Percentiles rank a stretch among this genome's conserved stretches.
phyloP scores from a whole-genome alignment of 2,797 vertebrate genomes.

The Hemitrygon akajei region DNA sequence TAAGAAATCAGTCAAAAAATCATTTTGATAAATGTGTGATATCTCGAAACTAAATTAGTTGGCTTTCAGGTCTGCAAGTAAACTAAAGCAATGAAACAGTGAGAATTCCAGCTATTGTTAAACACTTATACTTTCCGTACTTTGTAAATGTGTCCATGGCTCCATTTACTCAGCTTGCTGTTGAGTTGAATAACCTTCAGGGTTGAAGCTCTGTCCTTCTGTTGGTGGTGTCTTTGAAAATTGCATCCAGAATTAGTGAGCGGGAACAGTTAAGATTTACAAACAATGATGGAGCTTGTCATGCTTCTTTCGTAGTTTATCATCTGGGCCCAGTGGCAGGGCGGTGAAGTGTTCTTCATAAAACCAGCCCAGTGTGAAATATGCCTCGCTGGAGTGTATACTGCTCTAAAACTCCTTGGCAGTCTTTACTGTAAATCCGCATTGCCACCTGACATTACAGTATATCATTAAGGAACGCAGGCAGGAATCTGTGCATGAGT shows the following conservation, averaged over 20 bases:
- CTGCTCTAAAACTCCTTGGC: slow-evolving; percentile 94
- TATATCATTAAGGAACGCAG: slow-evolving; percentile 83
- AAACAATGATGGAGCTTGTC: slow-evolving; percentile 99
- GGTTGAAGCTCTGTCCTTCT: slow-evolving; percentile 91
- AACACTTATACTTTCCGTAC: background rate
- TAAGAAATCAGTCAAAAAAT: background rate
- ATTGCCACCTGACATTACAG: slow-evolving; percentile 91
- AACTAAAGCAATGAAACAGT: background rate
- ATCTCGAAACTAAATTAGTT: background rate
- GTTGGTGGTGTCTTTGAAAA: slow-evolving; percentile 95
- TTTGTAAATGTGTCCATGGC: slow-evolving; percentile 36
- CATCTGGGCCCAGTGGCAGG: slow-evolving; percentile 82
- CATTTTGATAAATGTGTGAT: background rate
- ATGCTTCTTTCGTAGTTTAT: slow-evolving; percentile 99
- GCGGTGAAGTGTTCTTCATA: slow-evolving; percentile 99
- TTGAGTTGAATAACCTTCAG: slow-evolving; percentile 98
- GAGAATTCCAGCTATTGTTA: background rate
- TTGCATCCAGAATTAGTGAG: slow-evolving; percentile 99
- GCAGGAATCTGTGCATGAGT: slow-evolving; percentile 70
- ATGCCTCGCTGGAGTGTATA: slow-evolving; percentile 97
- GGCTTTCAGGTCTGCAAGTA: background rate
- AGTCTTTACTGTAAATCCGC: slow-evolving; percentile 95
- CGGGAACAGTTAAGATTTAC: slow-evolving; percentile 99
- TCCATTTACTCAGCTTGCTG: slow-evolving; percentile 71
- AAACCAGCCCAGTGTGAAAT: slow-evolving; percentile 99